A percentile compares a stretch with the other conserved stretches of the same genome.
These are phyloP conservation scores for Willowsia nigromaculata DNA, from an alignment of 2,888 invertebrate species.

Conservation along the genomic window DNA sequence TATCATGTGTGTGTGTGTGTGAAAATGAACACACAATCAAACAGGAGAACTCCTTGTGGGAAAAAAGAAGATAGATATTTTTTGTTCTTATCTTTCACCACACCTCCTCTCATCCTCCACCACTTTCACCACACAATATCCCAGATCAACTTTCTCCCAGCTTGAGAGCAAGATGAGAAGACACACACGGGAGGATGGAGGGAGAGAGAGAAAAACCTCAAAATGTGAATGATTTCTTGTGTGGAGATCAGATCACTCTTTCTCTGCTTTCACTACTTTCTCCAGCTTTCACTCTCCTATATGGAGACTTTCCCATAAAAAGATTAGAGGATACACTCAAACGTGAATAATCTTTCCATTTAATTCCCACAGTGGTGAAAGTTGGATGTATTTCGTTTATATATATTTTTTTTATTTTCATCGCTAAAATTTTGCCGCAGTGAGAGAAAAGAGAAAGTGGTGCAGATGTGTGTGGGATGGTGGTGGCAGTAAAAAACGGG, in stretches of 20 bases:
- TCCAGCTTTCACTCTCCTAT: too few relatives aligned
- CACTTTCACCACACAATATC: background rate
- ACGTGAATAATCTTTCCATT: too few relatives aligned
- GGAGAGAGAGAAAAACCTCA: constrained; percentile 68
- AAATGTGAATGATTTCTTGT: constrained; percentile 76
- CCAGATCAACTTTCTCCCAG: constrained; percentile 27
- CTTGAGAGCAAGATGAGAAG: constrained; percentile 33
- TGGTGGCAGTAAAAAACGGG: constrained; percentile 11
- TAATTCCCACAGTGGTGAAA: too few relatives aligned
- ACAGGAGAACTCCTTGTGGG: constrained; percentile 53
- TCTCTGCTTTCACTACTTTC: constrained; percentile 8
- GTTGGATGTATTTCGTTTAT: too few relatives aligned
- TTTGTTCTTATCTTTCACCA: constrained; percentile 59
- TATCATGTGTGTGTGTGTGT: constrained; percentile 22
- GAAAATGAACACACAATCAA: too few relatives aligned
- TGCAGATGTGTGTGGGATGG: background rate
- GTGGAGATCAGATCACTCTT: constrained; percentile 73
- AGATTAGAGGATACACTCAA: too few relatives aligned
- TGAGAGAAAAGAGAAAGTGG: background rate
- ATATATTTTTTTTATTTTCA: too few relatives aligned
- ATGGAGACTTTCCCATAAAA: too few relatives aligned
- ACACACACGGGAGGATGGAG: background rate
- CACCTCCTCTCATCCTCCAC: constrained; percentile 26
- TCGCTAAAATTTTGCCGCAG: background rate
- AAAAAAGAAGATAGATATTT: too few relatives aligned